A percentile compares a stretch with the other conserved stretches of the same genome.
phyloP scores from a whole-genome alignment of 2,113 vertebrate genomes.

The Danionella cerebrum region DNA sequence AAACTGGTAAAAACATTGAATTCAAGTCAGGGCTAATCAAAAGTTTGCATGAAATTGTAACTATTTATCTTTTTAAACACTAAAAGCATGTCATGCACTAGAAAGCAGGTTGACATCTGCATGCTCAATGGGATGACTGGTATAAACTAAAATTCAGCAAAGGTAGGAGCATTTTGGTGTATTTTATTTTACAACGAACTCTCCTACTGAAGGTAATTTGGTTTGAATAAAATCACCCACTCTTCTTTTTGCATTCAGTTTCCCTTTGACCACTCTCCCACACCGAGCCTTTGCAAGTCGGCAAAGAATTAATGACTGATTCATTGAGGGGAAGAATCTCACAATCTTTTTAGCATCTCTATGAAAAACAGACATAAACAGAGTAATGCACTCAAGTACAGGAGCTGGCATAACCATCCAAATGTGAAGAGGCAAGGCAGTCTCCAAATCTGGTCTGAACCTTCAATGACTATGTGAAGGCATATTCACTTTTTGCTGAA shows the following conservation, averaged over 20 bases:
- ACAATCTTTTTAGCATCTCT: constrained; percentile 16
- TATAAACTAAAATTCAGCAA: not conserved
- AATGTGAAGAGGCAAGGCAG: not conserved
- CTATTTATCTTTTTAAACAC: no score
- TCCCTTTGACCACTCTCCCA: constrained; percentile 53
- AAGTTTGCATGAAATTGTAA: no score
- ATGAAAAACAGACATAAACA: constrained; percentile 25
- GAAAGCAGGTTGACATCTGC: no score
- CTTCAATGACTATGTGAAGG: not conserved
- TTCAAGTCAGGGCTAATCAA: no score
- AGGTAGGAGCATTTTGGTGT: not conserved
- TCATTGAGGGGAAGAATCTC: constrained; percentile 53
- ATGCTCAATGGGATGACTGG: no score
- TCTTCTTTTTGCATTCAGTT: not conserved
- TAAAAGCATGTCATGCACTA: no score
- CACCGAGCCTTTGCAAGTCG: constrained; percentile 49
- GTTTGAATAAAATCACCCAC: not conserved
- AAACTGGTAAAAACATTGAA: no score
- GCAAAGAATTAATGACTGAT: constrained; percentile 55
- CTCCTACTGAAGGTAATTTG: not conserved
- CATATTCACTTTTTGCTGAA: not conserved
- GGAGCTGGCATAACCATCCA: not conserved
- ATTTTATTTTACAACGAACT: not conserved
- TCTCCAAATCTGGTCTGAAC: constrained; percentile 13
- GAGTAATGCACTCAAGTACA: constrained; percentile 21